Evolutionary conservation across 2,113 vertebrate genomes (phyloP).

Genomic region (Pseudonaja textilis): DNA sequence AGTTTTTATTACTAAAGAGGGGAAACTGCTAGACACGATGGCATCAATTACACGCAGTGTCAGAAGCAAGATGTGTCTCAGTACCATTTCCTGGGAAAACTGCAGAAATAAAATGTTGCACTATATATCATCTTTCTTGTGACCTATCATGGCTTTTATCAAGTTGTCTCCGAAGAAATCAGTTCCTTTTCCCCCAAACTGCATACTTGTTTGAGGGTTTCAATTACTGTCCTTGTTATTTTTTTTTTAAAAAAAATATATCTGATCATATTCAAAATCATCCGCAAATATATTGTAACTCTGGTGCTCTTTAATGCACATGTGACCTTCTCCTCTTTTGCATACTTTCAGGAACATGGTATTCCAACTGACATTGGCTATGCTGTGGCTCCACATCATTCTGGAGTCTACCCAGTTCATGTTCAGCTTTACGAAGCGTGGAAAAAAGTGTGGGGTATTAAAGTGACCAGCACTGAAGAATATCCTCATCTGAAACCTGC

Average conservation of each 20-base stretch:
- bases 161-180: background rate
- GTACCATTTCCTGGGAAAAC: background rate
- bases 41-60: background rate
- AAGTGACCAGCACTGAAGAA: conserved; percentile 95
- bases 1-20: background rate
- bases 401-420: conserved; percentile 94
- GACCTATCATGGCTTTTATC: background rate
- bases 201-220: background rate
- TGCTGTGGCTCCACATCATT: conserved; percentile 95
- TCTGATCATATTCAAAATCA: background rate
- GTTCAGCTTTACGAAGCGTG: conserved; percentile 94
- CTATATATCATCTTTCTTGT: background rate
- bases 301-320: background rate
- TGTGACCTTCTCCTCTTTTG: background rate
- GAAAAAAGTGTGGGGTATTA: conserved; percentile 93
- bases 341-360: conserved; percentile 80
- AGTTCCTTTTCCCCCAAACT: background rate
- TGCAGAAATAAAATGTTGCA: background rate
- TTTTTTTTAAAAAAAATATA: background rate
- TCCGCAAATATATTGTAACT: background rate
- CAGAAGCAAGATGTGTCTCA: background rate
- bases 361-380: conserved; percentile 92
- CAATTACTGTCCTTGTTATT: too few relatives aligned
- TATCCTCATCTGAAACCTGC: conserved; percentile 97
- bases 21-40: background rate